A percentile compares a stretch with the other conserved stretches of the same genome.
Conservation (phyloP, 2,888 invertebrate genomes). For the Dryobota labecula region DNA sequence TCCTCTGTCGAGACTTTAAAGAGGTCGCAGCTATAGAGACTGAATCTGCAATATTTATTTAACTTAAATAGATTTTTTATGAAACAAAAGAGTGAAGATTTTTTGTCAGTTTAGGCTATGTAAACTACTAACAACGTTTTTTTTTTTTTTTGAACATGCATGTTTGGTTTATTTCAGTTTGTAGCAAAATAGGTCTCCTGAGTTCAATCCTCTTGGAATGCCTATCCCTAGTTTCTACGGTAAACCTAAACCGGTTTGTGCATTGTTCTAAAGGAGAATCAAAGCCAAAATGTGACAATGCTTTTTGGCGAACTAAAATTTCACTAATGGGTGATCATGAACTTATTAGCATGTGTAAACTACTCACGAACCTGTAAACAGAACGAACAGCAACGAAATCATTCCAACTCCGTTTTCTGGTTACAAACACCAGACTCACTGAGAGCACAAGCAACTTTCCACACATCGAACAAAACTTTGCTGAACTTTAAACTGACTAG, state of each 20-base stretch:
- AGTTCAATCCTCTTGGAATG: slow-evolving; percentile 30
- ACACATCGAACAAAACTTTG: slow-evolving; percentile 82
- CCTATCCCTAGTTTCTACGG: neutral
- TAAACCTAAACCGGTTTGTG: slow-evolving; percentile 33
- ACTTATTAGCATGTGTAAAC: slow-evolving; percentile 19
- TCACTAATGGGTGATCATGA: neutral
- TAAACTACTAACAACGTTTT: neutral
- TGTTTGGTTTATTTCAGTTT: neutral
- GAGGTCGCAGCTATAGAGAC: slow-evolving; percentile 15
- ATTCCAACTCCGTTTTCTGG: slow-evolving; percentile 80
- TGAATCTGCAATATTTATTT: slow-evolving; percentile 15
- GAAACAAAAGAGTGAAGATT: neutral
- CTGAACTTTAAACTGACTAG: slow-evolving; percentile 81
- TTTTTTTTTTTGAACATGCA: neutral
- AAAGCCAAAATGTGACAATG: neutral
- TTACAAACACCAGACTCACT: slow-evolving; percentile 78
- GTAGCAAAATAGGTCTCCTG: slow-evolving; percentile 2
- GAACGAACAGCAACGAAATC: slow-evolving; percentile 81
- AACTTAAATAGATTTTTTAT: neutral
- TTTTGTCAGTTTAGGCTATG: neutral
- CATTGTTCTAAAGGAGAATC: slow-evolving; percentile 33
- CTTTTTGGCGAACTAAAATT: neutral
- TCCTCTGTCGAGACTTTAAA: slow-evolving; percentile 22
- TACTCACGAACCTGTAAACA: slow-evolving; percentile 82
- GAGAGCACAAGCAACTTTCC: slow-evolving; percentile 78